These are phyloP conservation scores for Hydropsyche betteni DNA, from an alignment of 2,888 invertebrate genomes.

Conservation along the genomic window DNA sequence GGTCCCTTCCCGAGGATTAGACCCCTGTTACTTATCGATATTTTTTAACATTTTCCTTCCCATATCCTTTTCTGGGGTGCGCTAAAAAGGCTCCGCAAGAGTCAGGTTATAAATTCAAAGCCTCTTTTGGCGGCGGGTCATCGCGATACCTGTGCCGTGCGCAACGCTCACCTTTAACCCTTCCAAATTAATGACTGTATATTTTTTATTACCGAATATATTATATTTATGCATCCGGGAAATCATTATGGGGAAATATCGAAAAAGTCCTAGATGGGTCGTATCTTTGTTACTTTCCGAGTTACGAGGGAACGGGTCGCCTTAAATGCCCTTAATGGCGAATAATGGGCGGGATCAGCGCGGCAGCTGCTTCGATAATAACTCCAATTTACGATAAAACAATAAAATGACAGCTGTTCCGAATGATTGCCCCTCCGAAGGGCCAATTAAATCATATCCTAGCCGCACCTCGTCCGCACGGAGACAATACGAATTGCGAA, in stretches of 20 bases:
- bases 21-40: constrained; percentile 33
- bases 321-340: constrained; percentile 36
- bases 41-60: constrained; percentile 35
- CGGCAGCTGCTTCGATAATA: constrained; percentile 38
- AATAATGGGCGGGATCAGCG: constrained; percentile 39
- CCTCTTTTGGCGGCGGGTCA: constrained; percentile 35
- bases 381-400: constrained; percentile 47
- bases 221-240: too few relatives aligned
- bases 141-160: constrained; percentile 27
- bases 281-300: constrained; percentile 10
- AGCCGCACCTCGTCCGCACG: constrained; percentile 13
- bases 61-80: constrained; percentile 16
- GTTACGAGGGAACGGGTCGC: constrained; percentile 22
- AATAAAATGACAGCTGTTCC: constrained; percentile 45
- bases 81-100: constrained; percentile 34
- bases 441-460: constrained; percentile 39
- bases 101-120: constrained; percentile 39
- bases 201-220: constrained; percentile 5
- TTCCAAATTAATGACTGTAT: constrained; percentile 29
- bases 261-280: background rate
- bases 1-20: constrained; percentile 28
- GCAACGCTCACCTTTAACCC: constrained; percentile 25
- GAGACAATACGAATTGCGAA: background rate
- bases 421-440: constrained; percentile 37
- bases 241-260: too few relatives aligned